Evolutionary conservation across 2,888 invertebrate species (phyloP).

Genomic region (Marronus borbonicus): DNA sequence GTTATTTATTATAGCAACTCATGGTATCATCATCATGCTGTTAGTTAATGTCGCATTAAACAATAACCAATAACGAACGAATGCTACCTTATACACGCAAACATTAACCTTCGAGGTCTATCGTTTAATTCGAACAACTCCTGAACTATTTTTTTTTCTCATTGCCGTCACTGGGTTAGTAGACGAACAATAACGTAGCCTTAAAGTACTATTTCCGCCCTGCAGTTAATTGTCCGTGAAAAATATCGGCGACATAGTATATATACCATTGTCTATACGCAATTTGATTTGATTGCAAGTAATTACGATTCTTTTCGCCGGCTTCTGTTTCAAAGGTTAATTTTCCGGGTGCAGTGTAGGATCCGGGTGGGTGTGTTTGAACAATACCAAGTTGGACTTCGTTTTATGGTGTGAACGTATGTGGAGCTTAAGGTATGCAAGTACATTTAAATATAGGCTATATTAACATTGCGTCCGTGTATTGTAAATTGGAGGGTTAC

Average conservation of each 20-base stretch:
- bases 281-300: slow-evolving; percentile 23
- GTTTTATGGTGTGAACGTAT: neutral
- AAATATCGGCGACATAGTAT: slow-evolving; percentile 7
- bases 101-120: slow-evolving; percentile 24
- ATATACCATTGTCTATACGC: slow-evolving; percentile 20
- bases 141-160: neutral
- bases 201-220: slow-evolving; percentile 40
- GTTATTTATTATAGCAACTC: too few relatives aligned
- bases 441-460: too few relatives aligned
- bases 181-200: slow-evolving; percentile 22
- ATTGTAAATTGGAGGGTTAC: too few relatives aligned
- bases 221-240: slow-evolving; percentile 31
- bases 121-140: neutral
- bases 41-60: too few relatives aligned
- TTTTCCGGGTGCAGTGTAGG: slow-evolving; percentile 43
- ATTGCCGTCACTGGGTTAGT: slow-evolving; percentile 30
- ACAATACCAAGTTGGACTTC: neutral
- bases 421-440: too few relatives aligned
- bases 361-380: slow-evolving; percentile 48
- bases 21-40: too few relatives aligned
- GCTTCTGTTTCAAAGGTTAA: slow-evolving; percentile 37
- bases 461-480: too few relatives aligned
- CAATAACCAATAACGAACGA: too few relatives aligned
- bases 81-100: neutral
- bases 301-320: slow-evolving; percentile 30